Evolutionary conservation across 2,888 invertebrate species (phyloP), one percentile per base, ranked within the genome.

Genomic region (Lithosia quadra): DNA sequence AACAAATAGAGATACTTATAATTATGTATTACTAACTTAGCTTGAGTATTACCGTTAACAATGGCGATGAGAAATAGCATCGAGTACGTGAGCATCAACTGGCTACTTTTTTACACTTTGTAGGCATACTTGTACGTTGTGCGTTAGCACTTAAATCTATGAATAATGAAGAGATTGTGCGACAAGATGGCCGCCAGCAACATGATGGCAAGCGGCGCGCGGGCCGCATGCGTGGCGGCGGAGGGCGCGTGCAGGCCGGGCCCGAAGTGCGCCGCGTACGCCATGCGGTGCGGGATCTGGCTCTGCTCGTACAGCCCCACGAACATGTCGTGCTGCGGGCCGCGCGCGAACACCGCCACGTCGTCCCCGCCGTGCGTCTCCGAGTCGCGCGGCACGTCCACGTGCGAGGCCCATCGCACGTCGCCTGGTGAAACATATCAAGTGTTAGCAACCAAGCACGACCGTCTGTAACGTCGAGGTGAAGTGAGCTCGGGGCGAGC

Each of bases 351-450:
- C 61, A 98, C 96, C 0, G 96, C 96, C 36, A 98, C 97, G 92
- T 98, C 98, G 78, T 98, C 98, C 0, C 97, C 97, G 18, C 97
- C 97, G 86, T 97, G 97, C n/a, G 97, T 97, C 86, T 97, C 97
- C 63, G 90, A 89, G 0, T 81, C 82, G 65, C 96, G 88, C 0
- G 97, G 97, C 10, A 96, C 95, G 18, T 69, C 69, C 53, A 58
- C 65, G 53, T 69, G 69, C 11, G 62, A 49, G 4, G 11, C 22
- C 60, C 60, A 66, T 3, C 39, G 36, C 8, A 28, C 24, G 4
- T n/a, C 1, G 7, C 15, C 60, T 49, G 24, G 3, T 22, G 18
- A 55, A 22, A 55, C 10, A 55, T 13, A 18, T 21, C 8, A 21
- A 22, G 18, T n/a, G 15, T 2, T 28, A 39, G 39, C 21, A 21